Base-by-base conservation (phyloP, 2,797 vertebrate species). In the Gouania willdenowi region DNA sequence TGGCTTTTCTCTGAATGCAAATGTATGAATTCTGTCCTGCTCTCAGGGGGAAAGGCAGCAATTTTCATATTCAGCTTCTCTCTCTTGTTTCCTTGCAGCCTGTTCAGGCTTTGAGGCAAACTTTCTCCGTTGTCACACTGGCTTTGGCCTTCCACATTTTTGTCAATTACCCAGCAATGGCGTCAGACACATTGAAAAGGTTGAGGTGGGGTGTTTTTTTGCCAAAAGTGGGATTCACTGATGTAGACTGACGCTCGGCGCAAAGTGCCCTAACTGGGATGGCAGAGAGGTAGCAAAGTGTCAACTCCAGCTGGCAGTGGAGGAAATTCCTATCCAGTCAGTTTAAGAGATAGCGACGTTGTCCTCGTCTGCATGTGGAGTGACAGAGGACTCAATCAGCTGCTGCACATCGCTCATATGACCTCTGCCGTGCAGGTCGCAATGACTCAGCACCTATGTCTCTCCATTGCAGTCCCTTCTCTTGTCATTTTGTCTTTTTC, bases 251-350 rank as follows among this genome's bases (percentile, higher is more conserved):
- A 79, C 70, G 50, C 50, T 48, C 69, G 71, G 60, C 18, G 30
- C 62, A 50, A 76, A 77, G 67, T 65, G 66, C 15, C 64, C 64
- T 63, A 33, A 18, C 58, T 51, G 66, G 75, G 66, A 71, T 67
- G 69, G 55, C 52, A 70, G 47, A 10, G 53, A 52, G 63, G 56
- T 61, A 42, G 58, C 62, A 31, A 66, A 47, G 50, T 72, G 72
- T 81, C 82, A 80, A 42, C 63, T 72, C 63, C 67, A 72, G 77
- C 62, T 73, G 64, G 49, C 69, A 9, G 41, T 2, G 9, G 30
- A 75, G 61, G 62, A 81, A 77, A 71, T 68, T 54, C 62, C 64
- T 68, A 52, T 84, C 81, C 69, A 38, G 60, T 64, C 63, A 0
- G 31, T 54, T 82, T 68, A 80, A 45, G 62, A 43, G 46, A 46